These are phyloP conservation scores for Glossosoma conforme DNA, from an alignment of 1,140 invertebrate species.

Conservation along the genomic window DNA sequence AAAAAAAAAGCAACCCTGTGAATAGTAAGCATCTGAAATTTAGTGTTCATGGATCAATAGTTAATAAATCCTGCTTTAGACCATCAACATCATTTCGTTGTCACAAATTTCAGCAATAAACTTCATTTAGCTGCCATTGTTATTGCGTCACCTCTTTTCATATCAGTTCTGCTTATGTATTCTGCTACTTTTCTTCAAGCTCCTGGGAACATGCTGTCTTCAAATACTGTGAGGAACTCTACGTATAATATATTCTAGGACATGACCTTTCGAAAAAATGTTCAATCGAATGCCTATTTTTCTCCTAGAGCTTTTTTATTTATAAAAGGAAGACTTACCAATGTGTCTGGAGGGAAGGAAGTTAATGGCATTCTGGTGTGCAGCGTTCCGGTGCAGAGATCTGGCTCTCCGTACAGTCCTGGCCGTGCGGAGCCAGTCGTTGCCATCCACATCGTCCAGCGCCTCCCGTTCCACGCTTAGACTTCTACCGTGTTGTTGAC, in stretches of 20 bases:
- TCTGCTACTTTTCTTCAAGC: not conserved
- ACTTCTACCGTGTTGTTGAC: conserved; percentile 3
- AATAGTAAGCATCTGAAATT: too few relatives aligned
- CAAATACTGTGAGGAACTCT: not conserved
- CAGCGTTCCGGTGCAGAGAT: conserved; percentile 27
- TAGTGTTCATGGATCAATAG: too few relatives aligned
- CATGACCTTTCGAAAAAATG: too few relatives aligned
- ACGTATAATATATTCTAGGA: too few relatives aligned
- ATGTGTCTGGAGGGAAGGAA: conserved; percentile 25
- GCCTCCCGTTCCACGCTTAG: conserved; percentile 1
- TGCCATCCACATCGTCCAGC: not conserved
- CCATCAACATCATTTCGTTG: too few relatives aligned
- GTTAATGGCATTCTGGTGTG: conserved; percentile 16
- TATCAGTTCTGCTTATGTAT: too few relatives aligned
- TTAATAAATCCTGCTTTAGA: too few relatives aligned
- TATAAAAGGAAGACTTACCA: conserved; percentile 3
- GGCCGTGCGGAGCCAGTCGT: not conserved
- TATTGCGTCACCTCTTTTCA: too few relatives aligned
- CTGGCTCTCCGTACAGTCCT: conserved; percentile 20
- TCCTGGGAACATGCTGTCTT: not conserved
- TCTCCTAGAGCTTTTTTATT: not conserved
- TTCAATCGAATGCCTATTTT: not conserved
- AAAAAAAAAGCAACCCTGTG: too few relatives aligned
- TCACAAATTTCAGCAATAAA: too few relatives aligned
- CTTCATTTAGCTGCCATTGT: too few relatives aligned